Evolutionary conservation across 2,797 vertebrate species (phyloP).

Genomic region (Myripristis murdjan): DNA sequence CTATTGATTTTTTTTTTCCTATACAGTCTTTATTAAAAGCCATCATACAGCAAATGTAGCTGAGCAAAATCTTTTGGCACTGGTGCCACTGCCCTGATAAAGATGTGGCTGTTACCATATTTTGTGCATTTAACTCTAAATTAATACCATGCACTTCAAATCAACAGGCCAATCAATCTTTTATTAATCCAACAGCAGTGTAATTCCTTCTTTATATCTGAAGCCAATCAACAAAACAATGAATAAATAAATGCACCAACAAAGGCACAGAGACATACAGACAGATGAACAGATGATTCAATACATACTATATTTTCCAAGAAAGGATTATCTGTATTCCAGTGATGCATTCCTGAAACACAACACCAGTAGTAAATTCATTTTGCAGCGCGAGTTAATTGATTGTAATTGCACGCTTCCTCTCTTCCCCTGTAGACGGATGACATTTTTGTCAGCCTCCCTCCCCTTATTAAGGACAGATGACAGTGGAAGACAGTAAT

Average conservation of each 20-base stretch:
- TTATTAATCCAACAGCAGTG: slow-evolving; percentile 8
- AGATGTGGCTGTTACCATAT: not conserved
- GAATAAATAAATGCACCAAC: not conserved
- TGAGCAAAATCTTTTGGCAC: not conserved
- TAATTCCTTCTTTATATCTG: not conserved
- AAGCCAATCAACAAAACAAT: slow-evolving; percentile 4
- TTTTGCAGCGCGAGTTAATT: slow-evolving; percentile 42
- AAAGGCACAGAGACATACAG: not conserved
- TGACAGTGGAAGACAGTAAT: slow-evolving; percentile 74
- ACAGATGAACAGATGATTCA: not conserved
- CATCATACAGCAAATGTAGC: not conserved
- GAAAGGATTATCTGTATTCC: slow-evolving; percentile 11
- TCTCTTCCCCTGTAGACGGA: slow-evolving; percentile 39
- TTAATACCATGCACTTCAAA: not conserved
- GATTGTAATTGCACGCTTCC: slow-evolving; percentile 51
- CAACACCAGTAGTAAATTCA: slow-evolving; percentile 30
- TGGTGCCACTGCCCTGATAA: not conserved
- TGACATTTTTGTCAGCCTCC: slow-evolving; percentile 58
- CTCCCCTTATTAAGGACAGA: slow-evolving; percentile 69
- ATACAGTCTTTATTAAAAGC: slow-evolving; percentile 1
- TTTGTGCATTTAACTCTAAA: not conserved
- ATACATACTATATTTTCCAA: slow-evolving; percentile 21
- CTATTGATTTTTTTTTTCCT: not conserved
- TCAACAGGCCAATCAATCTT: not conserved
- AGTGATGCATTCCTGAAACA: slow-evolving; percentile 37